A percentile compares a stretch with the other conserved stretches of the same genome.
These are phyloP conservation scores for Drosophila nannoptera DNA, from an alignment of 1,140 invertebrate species.

Conservation along the genomic window DNA sequence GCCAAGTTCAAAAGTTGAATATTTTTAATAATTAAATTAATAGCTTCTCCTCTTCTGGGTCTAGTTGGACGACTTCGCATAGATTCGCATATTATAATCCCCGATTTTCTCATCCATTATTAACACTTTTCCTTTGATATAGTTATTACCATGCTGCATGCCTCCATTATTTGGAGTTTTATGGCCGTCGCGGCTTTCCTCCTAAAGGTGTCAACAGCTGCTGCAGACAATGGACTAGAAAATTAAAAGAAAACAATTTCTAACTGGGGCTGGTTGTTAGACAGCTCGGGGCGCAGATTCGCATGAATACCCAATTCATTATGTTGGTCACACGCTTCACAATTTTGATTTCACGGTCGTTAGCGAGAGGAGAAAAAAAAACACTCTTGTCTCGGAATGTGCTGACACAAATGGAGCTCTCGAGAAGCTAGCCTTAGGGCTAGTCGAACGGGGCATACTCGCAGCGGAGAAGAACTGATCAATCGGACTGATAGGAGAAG, in stretches of 20 bases:
- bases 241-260: slow-evolving; percentile 44
- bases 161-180: slow-evolving; percentile 35
- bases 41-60: not conserved
- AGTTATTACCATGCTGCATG: slow-evolving; percentile 15
- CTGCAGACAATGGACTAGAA: slow-evolving; percentile 5
- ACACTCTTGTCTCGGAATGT: slow-evolving; percentile 12
- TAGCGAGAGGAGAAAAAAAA: slow-evolving; percentile 27
- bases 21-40: not conserved
- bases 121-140: slow-evolving; percentile 33
- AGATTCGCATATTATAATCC: slow-evolving; percentile 3
- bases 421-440: not conserved
- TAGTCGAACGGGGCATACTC: no score
- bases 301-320: slow-evolving; percentile 73
- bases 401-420: slow-evolving; percentile 18
- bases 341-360: slow-evolving; percentile 71
- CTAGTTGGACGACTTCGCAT: not conserved
- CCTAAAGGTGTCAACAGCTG: slow-evolving; percentile 70
- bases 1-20: no score
- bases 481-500: no score
- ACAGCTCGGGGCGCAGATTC: slow-evolving; percentile 23
- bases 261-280: slow-evolving; percentile 46
- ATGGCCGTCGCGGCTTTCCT: slow-evolving; percentile 54
- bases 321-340: slow-evolving; percentile 72
- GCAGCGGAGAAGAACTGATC: no score
- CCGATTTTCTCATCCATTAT: slow-evolving; percentile 34